Conservation (phyloP, 30 jellyfish, hydroid and myxozoan genomes). For the Hydractinia echinata region DNA sequence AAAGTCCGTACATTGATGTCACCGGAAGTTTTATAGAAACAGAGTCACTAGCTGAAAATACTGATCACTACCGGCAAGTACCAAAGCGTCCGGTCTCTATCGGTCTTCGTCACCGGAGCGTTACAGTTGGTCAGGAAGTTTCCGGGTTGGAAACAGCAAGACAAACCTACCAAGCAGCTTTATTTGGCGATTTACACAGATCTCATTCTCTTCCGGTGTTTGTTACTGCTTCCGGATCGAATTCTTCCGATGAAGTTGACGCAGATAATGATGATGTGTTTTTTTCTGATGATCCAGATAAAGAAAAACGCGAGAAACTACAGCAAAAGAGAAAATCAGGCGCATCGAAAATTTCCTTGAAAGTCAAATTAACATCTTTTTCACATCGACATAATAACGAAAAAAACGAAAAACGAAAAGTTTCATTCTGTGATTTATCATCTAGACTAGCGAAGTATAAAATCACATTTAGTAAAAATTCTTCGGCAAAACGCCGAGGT, state of each 20-base stretch:
- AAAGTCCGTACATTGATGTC: conserved; percentile 27
- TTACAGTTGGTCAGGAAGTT: background rate
- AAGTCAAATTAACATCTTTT: background rate
- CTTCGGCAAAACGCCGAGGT: background rate
- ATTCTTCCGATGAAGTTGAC: no score
- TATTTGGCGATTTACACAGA: background rate
- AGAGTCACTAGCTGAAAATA: background rate
- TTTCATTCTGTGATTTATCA: conserved; percentile 2
- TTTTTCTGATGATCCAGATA: background rate
- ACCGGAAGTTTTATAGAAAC: background rate
- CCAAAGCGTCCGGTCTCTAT: background rate
- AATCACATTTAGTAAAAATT: background rate
- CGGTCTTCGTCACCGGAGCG: conserved; percentile 16
- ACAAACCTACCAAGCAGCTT: background rate
- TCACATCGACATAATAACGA: background rate
- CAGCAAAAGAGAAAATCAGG: background rate
- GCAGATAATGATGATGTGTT: no score
- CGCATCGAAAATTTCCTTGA: conserved; percentile 11
- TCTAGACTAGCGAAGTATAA: background rate
- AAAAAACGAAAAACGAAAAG: background rate
- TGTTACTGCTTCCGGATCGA: no score
- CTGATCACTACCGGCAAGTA: background rate
- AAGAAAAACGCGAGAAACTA: background rate
- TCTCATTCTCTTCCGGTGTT: background rate
- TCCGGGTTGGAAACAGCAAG: background rate